phyloP scores from a whole-genome alignment of 92 coral and sea anemone genomes.

The Galaxea fascicularis region DNA sequence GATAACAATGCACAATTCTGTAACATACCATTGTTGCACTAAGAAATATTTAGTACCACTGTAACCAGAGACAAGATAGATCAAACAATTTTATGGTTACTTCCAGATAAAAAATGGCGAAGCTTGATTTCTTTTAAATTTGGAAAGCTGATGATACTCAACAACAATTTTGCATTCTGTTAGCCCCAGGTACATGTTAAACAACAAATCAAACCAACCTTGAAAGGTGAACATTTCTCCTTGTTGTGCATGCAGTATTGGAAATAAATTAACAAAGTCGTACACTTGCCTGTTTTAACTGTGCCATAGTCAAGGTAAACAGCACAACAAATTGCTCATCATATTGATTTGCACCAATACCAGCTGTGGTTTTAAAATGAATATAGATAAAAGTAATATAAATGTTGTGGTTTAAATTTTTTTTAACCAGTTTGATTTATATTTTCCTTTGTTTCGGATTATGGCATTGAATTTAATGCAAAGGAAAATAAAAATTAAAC shows the following conservation, averaged over 20 bases:
- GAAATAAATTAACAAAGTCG: not conserved
- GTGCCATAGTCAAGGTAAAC: slow-evolving; percentile 95
- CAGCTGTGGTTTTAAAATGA: slow-evolving; percentile 64
- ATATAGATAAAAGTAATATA: not conserved
- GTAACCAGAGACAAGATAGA: not conserved
- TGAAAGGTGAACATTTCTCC: not conserved
- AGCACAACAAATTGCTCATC: slow-evolving; percentile 94
- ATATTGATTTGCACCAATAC: slow-evolving; percentile 93
- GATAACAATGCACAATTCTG: too few species aligned
- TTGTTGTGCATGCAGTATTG: not conserved
- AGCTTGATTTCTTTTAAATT: too few species aligned
- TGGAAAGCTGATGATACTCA: too few species aligned
- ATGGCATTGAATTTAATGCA: too few species aligned
- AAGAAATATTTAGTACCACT: too few species aligned
- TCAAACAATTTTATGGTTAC: not conserved
- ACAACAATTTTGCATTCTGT: too few species aligned
- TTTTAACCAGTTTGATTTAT: too few species aligned
- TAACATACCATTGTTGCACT: too few species aligned
- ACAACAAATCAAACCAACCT: not conserved
- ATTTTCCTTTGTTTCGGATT: too few species aligned
- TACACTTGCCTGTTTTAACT: slow-evolving; percentile 88
- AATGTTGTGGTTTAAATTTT: too few species aligned
- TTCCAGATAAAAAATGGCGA: not conserved
- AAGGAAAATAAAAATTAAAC: too few species aligned
- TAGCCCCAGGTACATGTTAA: too few species aligned